phyloP scores from a whole-genome alignment of 2,797 vertebrate genomes.

The Hydrolagus colliei region DNA sequence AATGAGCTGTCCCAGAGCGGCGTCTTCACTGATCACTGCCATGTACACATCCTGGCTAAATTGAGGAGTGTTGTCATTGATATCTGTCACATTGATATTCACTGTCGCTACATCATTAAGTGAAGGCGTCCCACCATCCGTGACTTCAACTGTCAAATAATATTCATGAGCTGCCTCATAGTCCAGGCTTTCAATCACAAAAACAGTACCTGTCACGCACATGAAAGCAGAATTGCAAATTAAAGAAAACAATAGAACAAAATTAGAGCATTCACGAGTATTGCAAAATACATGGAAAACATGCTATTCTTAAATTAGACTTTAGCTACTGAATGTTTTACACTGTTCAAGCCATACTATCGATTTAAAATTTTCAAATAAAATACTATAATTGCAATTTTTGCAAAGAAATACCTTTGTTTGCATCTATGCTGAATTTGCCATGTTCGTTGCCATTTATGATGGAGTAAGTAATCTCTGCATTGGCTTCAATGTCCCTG shows the following conservation, averaged over 20 bases:
- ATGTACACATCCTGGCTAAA: conserved; percentile 86
- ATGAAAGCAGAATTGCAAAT: neutral
- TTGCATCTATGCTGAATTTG: conserved; percentile 81
- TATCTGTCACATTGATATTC: conserved; percentile 86
- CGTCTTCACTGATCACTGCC: conserved; percentile 82
- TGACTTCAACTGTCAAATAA: conserved; percentile 88
- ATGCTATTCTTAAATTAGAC: neutral
- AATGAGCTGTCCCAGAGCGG: conserved; percentile 71
- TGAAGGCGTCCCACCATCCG: conserved; percentile 80
- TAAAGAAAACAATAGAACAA: conserved; percentile 9
- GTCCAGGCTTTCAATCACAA: conserved; percentile 81
- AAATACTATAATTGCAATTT: neutral
- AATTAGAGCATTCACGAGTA: neutral
- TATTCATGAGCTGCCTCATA: conserved; percentile 84
- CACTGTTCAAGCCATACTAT: neutral
- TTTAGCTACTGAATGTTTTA: neutral
- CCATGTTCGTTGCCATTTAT: conserved; percentile 87
- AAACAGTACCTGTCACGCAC: conserved; percentile 70
- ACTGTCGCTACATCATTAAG: conserved; percentile 86
- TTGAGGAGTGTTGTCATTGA: conserved; percentile 83
- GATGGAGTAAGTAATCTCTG: conserved; percentile 83
- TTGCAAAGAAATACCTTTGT: conserved; percentile 61
- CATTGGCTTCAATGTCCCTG: conserved; percentile 75
- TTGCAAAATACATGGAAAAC: neutral
- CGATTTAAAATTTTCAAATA: neutral